phyloP scores from a whole-genome alignment of 2,888 invertebrate species.

The Drosophila trichaetosa region DNA sequence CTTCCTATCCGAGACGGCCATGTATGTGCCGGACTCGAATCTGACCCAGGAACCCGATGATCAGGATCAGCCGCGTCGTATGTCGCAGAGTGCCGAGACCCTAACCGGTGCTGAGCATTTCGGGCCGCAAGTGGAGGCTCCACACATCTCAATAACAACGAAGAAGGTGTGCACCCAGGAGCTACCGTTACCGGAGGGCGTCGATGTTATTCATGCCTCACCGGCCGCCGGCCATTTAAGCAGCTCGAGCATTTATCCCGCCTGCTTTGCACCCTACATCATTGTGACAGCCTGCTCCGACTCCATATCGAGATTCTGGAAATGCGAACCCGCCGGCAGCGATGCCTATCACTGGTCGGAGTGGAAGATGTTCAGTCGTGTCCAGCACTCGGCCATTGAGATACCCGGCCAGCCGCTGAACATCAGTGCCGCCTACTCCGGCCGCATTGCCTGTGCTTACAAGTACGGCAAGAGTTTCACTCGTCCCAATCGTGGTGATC shows the following conservation, averaged over 20 bases:
- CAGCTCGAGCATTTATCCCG: constrained; percentile 98
- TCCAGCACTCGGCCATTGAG: constrained; percentile 88
- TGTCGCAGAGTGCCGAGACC: constrained; percentile 76
- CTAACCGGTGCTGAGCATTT: constrained; percentile 74
- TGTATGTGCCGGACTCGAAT: constrained; percentile 95
- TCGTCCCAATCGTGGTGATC: constrained; percentile 90
- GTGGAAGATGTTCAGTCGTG: constrained; percentile 94
- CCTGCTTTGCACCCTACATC: constrained; percentile 99
- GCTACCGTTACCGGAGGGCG: constrained; percentile 94
- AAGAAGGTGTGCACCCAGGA: constrained; percentile 96
- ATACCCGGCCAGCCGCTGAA: constrained; percentile 94
- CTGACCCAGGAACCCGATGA: constrained; percentile 93
- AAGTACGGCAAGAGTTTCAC: constrained; percentile 96
- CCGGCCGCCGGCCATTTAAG: constrained; percentile 98
- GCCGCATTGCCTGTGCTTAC: constrained; percentile 98
- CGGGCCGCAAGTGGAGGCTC: constrained; percentile 82
- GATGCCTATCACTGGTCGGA: constrained; percentile 91
- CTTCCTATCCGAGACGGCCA: constrained; percentile 91
- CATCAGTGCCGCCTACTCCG: constrained; percentile 98
- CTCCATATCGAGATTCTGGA: constrained; percentile 94
- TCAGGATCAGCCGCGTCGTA: constrained; percentile 63
- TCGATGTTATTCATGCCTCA: constrained; percentile 96
- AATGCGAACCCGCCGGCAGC: constrained; percentile 86
- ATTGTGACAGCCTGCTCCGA: constrained; percentile 98
- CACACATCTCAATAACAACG: constrained; percentile 93